Percentiles rank a stretch among this genome's conserved stretches.
Evolutionary conservation across 1,140 invertebrate genomes (phyloP).

Genomic region (Teleogryllus occipitalis): DNA sequence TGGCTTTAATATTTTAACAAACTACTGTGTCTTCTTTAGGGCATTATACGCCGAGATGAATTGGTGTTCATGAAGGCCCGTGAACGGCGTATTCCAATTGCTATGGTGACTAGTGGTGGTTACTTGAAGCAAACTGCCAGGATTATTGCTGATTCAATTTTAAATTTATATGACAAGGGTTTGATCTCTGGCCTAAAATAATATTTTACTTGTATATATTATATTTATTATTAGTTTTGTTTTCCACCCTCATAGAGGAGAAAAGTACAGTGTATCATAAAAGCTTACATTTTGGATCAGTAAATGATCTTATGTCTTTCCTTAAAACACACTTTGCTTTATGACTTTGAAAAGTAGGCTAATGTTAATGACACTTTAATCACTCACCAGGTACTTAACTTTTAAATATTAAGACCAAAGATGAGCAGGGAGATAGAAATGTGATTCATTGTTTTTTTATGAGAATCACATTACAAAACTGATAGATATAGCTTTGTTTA

Average conservation of each 20-base stretch:
- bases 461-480: background rate
- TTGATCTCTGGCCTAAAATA: constrained; percentile 28
- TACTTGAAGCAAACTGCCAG: constrained; percentile 65
- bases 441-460: background rate
- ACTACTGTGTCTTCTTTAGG: constrained; percentile 40
- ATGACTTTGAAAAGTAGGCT: background rate
- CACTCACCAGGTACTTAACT: no score
- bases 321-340: no score
- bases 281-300: background rate
- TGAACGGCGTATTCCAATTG: constrained; percentile 58
- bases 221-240: background rate
- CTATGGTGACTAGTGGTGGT: constrained; percentile 84
- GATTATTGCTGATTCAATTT: constrained; percentile 73
- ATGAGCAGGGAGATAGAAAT: constrained; percentile 1
- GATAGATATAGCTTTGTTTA: background rate
- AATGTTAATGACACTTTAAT: background rate
- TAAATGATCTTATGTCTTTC: background rate
- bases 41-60: constrained; percentile 73
- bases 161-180: constrained; percentile 52
- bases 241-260: background rate
- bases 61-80: constrained; percentile 67
- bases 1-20: background rate
- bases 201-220: background rate
- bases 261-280: background rate
- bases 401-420: background rate